Evolutionary conservation across 2,797 vertebrate genomes (phyloP), one percentile per base, ranked within the genome.

Genomic region (Lateolabrax maculatus): DNA sequence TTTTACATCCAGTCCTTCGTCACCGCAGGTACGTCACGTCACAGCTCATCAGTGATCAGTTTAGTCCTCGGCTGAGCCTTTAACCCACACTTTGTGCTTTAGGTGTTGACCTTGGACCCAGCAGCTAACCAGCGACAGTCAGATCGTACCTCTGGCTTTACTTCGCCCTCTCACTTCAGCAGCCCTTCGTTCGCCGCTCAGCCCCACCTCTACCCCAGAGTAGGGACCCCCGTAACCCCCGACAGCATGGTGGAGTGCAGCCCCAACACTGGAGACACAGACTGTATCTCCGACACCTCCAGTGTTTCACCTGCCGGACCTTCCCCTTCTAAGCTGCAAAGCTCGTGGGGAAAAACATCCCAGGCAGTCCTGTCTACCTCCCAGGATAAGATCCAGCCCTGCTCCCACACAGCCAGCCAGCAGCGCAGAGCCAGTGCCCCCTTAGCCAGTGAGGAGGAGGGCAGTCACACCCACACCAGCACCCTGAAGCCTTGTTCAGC

Each of bases 21-120:
- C 95, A 0, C 95, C 96, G 56, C 96, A 97, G 97, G 98, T 98
- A 93, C 1, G 53, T 74, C 71, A 71, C 74, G 3, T 53, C 25
- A 16, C n/a, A n/a, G n/a, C 56, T 34, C 61, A 19, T 55, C 19
- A 5, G 9, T 6, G 5, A n/a, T 43, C 34, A 0, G 23, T 21
- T 7, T 5, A 9, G 16, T 66, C 58, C 7, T 31, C 3, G 4
- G 9, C 9, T 65, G 21, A 69, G 7, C 10, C 23, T 66, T 31
- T 68, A 13, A 56, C 51, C 5, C 23, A 39, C 36, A 27, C 39
- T 68, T 83, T 76, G 80, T 87, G 2, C 75, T 89, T 78, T 52
- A 99, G 98, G 89, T 97, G 51, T 89, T 97, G 89, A 96, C 95
- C 0, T 84, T 98, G 55, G 97, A 98, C 79, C 95, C 97, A 4